These are phyloP conservation scores for Dendrocopos noguchii DNA, from an alignment of 2,113 vertebrate species.

Conservation along the genomic window DNA sequence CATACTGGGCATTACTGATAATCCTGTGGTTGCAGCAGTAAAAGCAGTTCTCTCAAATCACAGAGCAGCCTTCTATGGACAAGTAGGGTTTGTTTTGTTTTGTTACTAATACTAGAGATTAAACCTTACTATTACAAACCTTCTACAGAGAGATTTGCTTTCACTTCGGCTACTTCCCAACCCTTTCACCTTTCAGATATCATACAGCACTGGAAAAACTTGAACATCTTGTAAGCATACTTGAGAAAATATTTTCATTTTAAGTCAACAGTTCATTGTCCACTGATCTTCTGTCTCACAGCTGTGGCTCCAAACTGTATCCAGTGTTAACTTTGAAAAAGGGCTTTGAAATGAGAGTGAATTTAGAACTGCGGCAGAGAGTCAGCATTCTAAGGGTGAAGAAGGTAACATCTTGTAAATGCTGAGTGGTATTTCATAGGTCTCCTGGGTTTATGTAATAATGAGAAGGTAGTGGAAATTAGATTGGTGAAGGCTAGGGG, in stretches of 20 bases:
- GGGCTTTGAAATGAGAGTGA: neutral
- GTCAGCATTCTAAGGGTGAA: neutral
- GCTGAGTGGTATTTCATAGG: neutral
- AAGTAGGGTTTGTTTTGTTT: conserved; percentile 42
- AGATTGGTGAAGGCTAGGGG: neutral
- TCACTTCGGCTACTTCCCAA: neutral
- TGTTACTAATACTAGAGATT: conserved; percentile 43
- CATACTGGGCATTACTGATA: conserved; percentile 52
- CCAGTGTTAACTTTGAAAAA: neutral
- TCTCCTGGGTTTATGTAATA: neutral
- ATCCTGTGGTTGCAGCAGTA: conserved; percentile 17
- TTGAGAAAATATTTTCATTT: conserved; percentile 12
- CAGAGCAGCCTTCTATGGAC: neutral
- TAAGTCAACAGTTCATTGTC: neutral
- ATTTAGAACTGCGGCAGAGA: neutral
- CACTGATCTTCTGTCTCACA: neutral
- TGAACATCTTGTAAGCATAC: neutral
- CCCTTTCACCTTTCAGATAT: neutral
- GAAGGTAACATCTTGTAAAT: neutral
- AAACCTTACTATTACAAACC: conserved; percentile 41
- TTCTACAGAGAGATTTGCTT: conserved; percentile 25
- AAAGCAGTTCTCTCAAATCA: conserved; percentile 23
- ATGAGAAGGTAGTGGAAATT: neutral
- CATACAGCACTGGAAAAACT: neutral
- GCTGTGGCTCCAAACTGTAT: neutral